Base-by-base conservation (phyloP, 2,888 invertebrate genomes). In the Hololepta plana region DNA sequence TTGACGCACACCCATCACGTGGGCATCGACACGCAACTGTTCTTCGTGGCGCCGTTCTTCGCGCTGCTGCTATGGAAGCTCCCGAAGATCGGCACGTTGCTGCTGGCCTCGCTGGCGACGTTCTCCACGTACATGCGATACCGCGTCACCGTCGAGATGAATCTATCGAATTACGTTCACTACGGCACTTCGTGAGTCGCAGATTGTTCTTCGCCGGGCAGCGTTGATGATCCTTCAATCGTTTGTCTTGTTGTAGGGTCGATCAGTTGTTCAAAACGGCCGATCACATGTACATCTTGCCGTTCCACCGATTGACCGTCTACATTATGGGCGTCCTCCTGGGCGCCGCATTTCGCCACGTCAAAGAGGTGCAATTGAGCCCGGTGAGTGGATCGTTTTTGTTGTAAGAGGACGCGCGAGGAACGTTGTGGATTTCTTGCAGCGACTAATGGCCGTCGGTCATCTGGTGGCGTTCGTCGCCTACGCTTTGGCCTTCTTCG, bases 1-100 rank as follows among this genome's bases (percentile, higher is more conserved):
- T 50, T 74, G 12, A 73, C 72, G 1, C 73, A 74, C 36, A 74
- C 74, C 0, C 74, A 74, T 46, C 74, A 74, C 41, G 42, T 73
- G 25, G 73, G 73, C 16, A 74, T 74, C 33, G 74, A 74, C 40
- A 73, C 71, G 1, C 71, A 74, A 47, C 46, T 74, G 12, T 74
- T 73, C 42, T 55, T 63, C 1, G 39, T 65, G 10, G 68, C 72
- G 2, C 73, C 73, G 0, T 38, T 71, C 4, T 49, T 72, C 41
- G 60, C 71, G 3, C 49, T 59, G 22, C 28, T 58, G 2, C 41
- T 74, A 10, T 72, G 69, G 62, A 68, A 63, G 36, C 68, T 62
- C 60, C 71, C 68, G 3, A 59, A 57, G 32, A 54, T 52, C 20
- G 71, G 69, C 4, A 38, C 58, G 2, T 22, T 53, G 3, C 29